Base-by-base conservation (phyloP, 2,888 invertebrate species). In the Troides aeacus region DNA sequence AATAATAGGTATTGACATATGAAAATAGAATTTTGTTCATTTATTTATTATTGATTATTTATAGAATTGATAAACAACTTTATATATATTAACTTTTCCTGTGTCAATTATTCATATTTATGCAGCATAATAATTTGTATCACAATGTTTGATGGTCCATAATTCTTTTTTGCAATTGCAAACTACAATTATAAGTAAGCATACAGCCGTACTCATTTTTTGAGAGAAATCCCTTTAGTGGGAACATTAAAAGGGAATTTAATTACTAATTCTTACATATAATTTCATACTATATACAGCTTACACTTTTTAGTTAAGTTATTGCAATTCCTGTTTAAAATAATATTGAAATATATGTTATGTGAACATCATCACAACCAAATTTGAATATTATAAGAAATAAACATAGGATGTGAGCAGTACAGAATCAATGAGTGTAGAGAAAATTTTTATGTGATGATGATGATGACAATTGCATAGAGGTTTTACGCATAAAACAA, bases 121-220 rank as follows among this genome's bases (percentile, higher is more conserved):
- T 56, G 64, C 61, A 61, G 39, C 64, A 61, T 24, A 36, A 59
- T 63, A 21, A 17, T 53, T 50, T 69, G 1, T 64, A 69, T 70
- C 66, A 70, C 70, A 70, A 66, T 70, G 36, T 62, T 24, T 62
- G 66, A 63, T 70, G 70, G 70, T 66, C 66, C 70, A 66, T 70
- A 30, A 50, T 66, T 69, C 3, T 58, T 24, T 58, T 58, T 23
- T 23, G 46, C 23, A 58, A 10, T 23, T 58, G 57, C 57, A 58
- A n/a, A 6, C 7, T 58, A 57, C 12, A 58, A 12, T 58, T 58
- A n/a, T 58, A 58, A 24, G 57, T 21, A 57, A 8, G 12, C 57
- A n/a, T 56, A 56, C 21, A 56, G 21, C 8, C 17, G 46, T 46
- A 12, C 15, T 12, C 10, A 1, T 8, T 42, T 42, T 8, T 42